Percentiles rank a stretch among this genome's conserved stretches.
Evolutionary conservation across 2,888 invertebrate species (phyloP).

Genomic region (Chrysotoxum bicinctum): DNA sequence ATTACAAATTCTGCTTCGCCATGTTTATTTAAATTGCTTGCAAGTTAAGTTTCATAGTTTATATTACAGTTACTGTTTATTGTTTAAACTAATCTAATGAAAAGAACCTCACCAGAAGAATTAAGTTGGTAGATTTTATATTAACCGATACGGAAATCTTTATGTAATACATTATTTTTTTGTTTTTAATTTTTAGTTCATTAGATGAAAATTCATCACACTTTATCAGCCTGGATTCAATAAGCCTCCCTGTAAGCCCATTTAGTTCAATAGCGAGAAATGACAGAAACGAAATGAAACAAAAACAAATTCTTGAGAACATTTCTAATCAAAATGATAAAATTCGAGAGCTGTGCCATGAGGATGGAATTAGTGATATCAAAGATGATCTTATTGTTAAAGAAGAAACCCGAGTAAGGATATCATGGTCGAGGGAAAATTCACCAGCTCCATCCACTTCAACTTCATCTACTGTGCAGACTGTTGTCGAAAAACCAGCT

Average conservation of each 20-base stretch:
- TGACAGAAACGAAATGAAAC: conserved; percentile 69
- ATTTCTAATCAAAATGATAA: conserved; percentile 43
- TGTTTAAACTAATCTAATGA: not conserved
- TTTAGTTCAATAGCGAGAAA: conserved; percentile 47
- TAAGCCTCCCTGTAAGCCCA: conserved; percentile 54
- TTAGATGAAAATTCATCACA: conserved; percentile 78
- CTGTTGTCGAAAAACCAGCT: conserved; percentile 43
- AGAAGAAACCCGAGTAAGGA: conserved; percentile 79
- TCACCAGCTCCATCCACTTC: conserved; percentile 77
- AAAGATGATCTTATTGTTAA: conserved; percentile 78
- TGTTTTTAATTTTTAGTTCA: conserved; percentile 74
- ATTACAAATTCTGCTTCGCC: conserved; percentile 33
- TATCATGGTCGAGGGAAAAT: conserved; percentile 80
- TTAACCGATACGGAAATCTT: not conserved
- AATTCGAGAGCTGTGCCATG: conserved; percentile 61
- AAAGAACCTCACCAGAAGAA: not conserved
- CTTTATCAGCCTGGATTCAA: conserved; percentile 75
- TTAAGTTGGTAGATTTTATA: not conserved
- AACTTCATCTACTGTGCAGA: conserved; percentile 57
- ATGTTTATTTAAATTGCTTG: conserved; percentile 23
- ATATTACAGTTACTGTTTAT: not conserved
- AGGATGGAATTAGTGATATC: conserved; percentile 47
- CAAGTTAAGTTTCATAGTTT: conserved; percentile 2
- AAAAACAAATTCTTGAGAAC: conserved; percentile 54
- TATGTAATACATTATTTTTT: not conserved